Percentiles rank a stretch among this genome's conserved stretches.
Conservation (phyloP, 30 jellyfish, hydroid and myxozoan species). For the Haliclystus octoradiatus region DNA sequence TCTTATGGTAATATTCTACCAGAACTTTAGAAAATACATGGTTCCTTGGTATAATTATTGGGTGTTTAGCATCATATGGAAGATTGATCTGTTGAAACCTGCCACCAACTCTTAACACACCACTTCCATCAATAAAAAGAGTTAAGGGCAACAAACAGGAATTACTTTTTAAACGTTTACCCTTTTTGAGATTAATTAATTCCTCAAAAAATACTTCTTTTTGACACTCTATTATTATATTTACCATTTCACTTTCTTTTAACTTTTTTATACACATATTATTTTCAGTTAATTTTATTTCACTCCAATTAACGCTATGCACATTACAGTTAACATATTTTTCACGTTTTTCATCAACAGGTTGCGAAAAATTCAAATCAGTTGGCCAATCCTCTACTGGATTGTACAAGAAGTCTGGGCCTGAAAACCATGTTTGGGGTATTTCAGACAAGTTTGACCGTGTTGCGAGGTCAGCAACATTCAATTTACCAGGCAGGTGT, state of each 20-base stretch:
- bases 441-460: slow-evolving; percentile 20
- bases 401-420: slow-evolving; percentile 17
- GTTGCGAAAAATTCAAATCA: no score
- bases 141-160: slow-evolving; percentile 16
- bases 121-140: slow-evolving; percentile 23
- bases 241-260: no score
- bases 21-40: slow-evolving; percentile 10
- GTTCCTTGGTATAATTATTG: slow-evolving; percentile 22
- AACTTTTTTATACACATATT: no score
- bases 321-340: no score
- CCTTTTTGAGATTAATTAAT: slow-evolving; percentile 17
- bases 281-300: no score
- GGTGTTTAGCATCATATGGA: slow-evolving; percentile 17
- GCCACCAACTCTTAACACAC: slow-evolving; percentile 31
- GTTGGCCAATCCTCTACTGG: slow-evolving; percentile 21
- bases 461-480: slow-evolving; percentile 33
- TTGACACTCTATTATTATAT: no score
- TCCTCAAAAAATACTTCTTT: no score
- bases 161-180: slow-evolving; percentile 12
- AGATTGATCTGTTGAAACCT: slow-evolving; percentile 22
- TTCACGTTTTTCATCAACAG: no score
- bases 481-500: slow-evolving; percentile 24
- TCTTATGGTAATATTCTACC: no score
- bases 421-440: slow-evolving; percentile 22
- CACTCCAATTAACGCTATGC: no score